phyloP scores from a whole-genome alignment of 2,113 vertebrate species.

The Podocnemis expansa region DNA sequence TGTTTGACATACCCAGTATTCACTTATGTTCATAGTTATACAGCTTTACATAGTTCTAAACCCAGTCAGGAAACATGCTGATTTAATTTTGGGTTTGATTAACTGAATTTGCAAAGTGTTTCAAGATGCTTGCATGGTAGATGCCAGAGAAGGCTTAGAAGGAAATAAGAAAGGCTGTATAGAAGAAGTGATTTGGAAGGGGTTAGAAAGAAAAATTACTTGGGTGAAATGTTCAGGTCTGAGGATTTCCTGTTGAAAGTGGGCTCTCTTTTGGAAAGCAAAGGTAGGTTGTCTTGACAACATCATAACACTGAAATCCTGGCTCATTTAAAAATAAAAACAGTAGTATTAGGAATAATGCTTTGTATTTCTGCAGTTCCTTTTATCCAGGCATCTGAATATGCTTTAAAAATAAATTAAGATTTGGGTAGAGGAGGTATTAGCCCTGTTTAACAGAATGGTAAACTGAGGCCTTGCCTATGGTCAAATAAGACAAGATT shows the following conservation, averaged over 20 bases:
- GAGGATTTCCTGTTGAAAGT: not conserved
- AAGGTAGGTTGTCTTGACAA: not conserved
- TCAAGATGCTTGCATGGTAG: not conserved
- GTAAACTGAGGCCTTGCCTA: not conserved
- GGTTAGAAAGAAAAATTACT: not conserved
- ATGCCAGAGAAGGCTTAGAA: not conserved
- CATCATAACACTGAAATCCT: not conserved
- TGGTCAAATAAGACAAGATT: accelerated
- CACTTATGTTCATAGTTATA: not conserved
- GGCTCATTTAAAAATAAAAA: not conserved
- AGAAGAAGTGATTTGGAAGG: not conserved
- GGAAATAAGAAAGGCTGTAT: not conserved
- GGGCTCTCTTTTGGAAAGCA: accelerated
- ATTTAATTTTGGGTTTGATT: slow-evolving; percentile 18
- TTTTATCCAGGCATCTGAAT: not conserved
- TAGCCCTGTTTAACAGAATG: not conserved
- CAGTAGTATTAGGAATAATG: not conserved
- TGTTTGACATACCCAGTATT: not conserved
- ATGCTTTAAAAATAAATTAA: not conserved
- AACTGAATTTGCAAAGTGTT: not conserved
- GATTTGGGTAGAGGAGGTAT: not conserved
- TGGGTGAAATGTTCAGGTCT: not conserved
- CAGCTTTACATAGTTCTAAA: not conserved
- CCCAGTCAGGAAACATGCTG: not conserved
- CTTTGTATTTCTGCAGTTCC: not conserved